phyloP scores from a whole-genome alignment of 2,797 vertebrate species.

The Pachyuromys duprasi region DNA sequence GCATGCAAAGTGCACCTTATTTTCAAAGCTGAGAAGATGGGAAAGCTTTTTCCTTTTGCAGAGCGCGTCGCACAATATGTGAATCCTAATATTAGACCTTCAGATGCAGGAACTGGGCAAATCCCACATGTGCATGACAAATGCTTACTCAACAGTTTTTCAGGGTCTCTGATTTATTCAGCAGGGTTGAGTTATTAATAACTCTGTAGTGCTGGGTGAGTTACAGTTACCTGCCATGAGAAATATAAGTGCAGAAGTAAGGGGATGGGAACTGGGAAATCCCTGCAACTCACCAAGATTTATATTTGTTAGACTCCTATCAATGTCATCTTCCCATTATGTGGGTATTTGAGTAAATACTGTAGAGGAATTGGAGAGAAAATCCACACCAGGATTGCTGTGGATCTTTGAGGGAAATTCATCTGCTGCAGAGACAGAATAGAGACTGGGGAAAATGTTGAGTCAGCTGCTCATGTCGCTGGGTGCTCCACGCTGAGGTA shows the following conservation, averaged over 20 bases:
- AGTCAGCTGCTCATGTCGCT: not conserved
- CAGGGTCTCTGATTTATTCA: constrained; percentile 81
- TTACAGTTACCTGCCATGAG: constrained; percentile 63
- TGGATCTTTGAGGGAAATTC: constrained; percentile 49
- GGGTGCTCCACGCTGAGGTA: not conserved
- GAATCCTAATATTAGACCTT: constrained; percentile 83
- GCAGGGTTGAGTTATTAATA: constrained; percentile 81
- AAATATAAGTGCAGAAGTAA: constrained; percentile 71
- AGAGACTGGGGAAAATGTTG: not conserved
- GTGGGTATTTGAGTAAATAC: constrained; percentile 30
- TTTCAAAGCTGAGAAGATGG: constrained; percentile 70
- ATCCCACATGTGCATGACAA: constrained; percentile 76
- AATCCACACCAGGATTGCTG: not conserved
- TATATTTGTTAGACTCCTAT: constrained; percentile 68
- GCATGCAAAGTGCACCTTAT: constrained; percentile 72
- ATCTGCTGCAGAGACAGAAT: not conserved
- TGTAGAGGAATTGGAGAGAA: constrained; percentile 18
- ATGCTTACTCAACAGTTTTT: constrained; percentile 80
- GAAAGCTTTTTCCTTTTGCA: constrained; percentile 68
- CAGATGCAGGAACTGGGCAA: constrained; percentile 71
- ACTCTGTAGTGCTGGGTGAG: constrained; percentile 71
- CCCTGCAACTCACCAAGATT: constrained; percentile 28
- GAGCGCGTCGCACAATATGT: constrained; percentile 52
- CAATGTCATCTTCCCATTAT: constrained; percentile 53
- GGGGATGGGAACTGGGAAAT: constrained; percentile 31